Percentiles rank a stretch among this genome's conserved stretches.
These are phyloP conservation scores for Picathartes gymnocephalus DNA, from an alignment of 2,113 vertebrate species.

Conservation along the genomic window DNA sequence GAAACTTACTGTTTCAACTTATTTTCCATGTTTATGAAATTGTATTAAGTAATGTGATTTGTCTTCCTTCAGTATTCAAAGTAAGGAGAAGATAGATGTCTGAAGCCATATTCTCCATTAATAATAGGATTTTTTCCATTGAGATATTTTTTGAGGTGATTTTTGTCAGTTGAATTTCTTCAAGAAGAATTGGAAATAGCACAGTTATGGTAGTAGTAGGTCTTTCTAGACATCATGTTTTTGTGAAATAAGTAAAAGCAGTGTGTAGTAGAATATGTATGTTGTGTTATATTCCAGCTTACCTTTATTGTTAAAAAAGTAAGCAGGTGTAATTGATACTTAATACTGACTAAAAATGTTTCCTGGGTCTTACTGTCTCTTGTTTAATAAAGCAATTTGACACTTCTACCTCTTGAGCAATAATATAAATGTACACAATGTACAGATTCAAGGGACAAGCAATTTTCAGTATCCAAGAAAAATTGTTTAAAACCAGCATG, in stretches of 20 bases:
- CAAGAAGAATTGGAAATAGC: not conserved
- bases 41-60: not conserved
- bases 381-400: not conserved
- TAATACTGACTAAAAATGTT: not conserved
- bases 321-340: not conserved
- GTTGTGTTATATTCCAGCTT: not conserved
- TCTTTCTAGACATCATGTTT: not conserved
- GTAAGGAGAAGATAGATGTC: not conserved
- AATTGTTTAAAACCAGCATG: not conserved
- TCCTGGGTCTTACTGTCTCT: not conserved
- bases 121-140: not conserved
- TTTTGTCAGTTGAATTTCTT: not conserved
- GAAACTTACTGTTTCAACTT: not conserved
- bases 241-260: not conserved
- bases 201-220: not conserved
- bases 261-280: not conserved
- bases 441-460: not conserved
- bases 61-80: not conserved
- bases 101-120: not conserved
- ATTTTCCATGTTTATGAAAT: not conserved
- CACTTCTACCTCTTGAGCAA: not conserved
- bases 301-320: not conserved
- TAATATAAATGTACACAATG: not conserved
- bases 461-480: not conserved
- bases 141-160: not conserved